Percentiles rank a stretch among this genome's conserved stretches.
Conservation (phyloP, 2,797 vertebrate species). For the Pygocentrus nattereri region DNA sequence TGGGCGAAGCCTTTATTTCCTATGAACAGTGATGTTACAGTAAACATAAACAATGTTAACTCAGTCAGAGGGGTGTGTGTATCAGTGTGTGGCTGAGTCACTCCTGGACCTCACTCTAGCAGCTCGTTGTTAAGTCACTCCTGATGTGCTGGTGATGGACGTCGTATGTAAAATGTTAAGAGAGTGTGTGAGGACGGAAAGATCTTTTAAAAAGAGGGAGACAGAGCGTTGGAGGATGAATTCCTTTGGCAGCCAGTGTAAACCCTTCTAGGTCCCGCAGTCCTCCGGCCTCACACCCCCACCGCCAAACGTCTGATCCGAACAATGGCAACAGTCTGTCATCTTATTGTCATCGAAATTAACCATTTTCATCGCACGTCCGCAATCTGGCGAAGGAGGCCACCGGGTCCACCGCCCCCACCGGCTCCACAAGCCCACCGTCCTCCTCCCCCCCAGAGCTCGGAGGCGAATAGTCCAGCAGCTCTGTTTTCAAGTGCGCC, state of each 20-base stretch:
- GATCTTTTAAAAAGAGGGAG: neutral
- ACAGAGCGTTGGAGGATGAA: conserved; percentile 32
- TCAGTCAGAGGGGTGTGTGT: too few species aligned
- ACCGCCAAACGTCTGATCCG: conserved; percentile 57
- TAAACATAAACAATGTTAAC: too few species aligned
- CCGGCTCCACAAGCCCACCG: neutral
- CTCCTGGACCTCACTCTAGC: too few species aligned
- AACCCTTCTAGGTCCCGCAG: conserved; percentile 3
- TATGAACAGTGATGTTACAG: too few species aligned
- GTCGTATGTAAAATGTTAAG: too few species aligned
- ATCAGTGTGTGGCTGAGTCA: too few species aligned
- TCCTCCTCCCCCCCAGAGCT: conserved; percentile 10
- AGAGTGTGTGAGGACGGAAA: neutral
- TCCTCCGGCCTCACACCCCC: conserved; percentile 33
- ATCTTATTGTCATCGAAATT: conserved; percentile 63
- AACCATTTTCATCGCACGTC: conserved; percentile 65
- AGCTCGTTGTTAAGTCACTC: too few species aligned
- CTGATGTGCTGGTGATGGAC: too few species aligned
- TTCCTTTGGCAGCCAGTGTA: conserved; percentile 29
- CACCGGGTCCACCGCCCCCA: conserved; percentile 34
- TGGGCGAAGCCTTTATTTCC: too few species aligned
- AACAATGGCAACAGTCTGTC: conserved; percentile 64
- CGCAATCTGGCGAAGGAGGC: conserved; percentile 59
- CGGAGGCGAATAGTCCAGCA: conserved; percentile 31
- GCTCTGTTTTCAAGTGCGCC: conserved; percentile 44